Evolutionary conservation across 1,140 invertebrate species (phyloP), one percentile per base, ranked within the genome.

Genomic region (Teleogryllus occipitalis): DNA sequence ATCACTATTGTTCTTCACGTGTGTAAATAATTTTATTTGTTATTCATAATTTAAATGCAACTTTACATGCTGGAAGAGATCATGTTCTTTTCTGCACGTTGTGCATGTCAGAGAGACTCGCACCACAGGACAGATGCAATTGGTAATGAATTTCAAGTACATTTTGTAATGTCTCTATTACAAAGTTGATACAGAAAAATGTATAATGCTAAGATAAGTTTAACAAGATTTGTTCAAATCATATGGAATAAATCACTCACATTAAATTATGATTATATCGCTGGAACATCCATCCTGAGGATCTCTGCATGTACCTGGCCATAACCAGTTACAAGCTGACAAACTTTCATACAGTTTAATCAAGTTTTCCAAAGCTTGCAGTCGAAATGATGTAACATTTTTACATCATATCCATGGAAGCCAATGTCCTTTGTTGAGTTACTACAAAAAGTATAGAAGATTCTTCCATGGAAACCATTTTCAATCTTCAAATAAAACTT

Each of bases 281-380:
- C 54, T 65, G 54, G 54, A 65, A 65, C 54, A 65, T 65, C 54
- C 54, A 65, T 65, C 54, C 54, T 65, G 54, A 65, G 54, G 54
- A 65, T 65, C 54, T 65, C 18, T 65, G 54, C 54, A 65, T 14
- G 54, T 65, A 65, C 54, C 54, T 65, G 54, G 54, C 54, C 54
- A 65, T 65, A 65, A 18, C 54, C 54, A 65, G 54, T 65, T 14
- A 65, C 54, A 14, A 65, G 54, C 54, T 65, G 54, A 65, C 10
- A 18, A 65, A 65, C 54, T 65, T 65, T 65, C 54, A 65, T 65
- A 65, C 54, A 65, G 54, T 65, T 39, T 65, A 65, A 65, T 65
- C 18, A 65, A 65, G 54, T 18, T 65, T 10, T 14, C 54, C 10
- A 65, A 65, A 14, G 54, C 54, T 65, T 65, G 54, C 54, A 65